Percentiles rank a stretch among this genome's conserved stretches.
These are phyloP conservation scores for Tiaroga cobitis DNA, from an alignment of 2,797 vertebrate genomes.

Conservation along the genomic window DNA sequence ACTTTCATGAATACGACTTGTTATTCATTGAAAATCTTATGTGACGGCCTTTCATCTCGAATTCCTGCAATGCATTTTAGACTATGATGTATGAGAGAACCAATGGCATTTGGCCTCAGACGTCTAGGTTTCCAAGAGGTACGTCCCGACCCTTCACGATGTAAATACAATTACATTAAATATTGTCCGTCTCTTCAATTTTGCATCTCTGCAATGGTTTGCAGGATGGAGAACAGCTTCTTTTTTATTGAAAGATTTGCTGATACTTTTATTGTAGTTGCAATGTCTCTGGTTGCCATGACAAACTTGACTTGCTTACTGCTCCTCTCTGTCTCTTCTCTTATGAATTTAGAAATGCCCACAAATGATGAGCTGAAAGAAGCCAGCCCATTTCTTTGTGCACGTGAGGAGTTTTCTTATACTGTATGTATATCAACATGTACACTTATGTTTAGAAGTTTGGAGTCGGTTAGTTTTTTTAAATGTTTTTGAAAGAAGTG, in stretches of 20 bases:
- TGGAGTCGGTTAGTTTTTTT: no score
- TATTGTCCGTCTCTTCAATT: background rate
- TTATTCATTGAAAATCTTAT: background rate
- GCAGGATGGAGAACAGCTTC: background rate
- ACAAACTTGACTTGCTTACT: background rate
- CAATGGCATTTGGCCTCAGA: background rate
- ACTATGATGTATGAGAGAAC: background rate
- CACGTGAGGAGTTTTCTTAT: background rate
- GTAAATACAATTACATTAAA: background rate
- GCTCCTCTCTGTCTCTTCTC: background rate
- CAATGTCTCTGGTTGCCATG: conserved; percentile 11
- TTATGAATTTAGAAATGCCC: background rate
- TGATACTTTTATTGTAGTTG: background rate
- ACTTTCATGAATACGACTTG: background rate
- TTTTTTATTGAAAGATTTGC: background rate
- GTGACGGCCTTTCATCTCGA: background rate
- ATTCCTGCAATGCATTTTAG: background rate
- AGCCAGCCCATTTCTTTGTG: background rate
- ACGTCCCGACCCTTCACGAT: background rate
- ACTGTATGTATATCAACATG: background rate
- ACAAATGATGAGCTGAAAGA: background rate
- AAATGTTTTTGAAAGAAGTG: background rate
- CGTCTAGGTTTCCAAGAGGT: background rate
- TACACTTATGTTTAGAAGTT: background rate
- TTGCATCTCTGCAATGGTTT: background rate